A percentile compares a stretch with the other conserved stretches of the same genome.
These are phyloP conservation scores for Idaea biselata DNA, from an alignment of 2,888 invertebrate species.

Conservation along the genomic window DNA sequence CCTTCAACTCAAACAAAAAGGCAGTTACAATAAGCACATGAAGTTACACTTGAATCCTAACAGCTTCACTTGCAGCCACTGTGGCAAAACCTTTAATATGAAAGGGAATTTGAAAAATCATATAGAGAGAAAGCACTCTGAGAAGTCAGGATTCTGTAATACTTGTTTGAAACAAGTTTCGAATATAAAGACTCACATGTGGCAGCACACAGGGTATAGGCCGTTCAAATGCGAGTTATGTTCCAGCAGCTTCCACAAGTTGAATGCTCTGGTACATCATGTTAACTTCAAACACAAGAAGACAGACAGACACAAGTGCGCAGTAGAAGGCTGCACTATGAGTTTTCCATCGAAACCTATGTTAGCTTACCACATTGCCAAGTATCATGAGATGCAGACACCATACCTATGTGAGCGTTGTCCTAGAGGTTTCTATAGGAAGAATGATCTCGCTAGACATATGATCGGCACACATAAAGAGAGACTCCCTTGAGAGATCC, in stretches of 20 bases:
- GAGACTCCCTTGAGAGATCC: constrained; percentile 32
- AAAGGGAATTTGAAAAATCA: constrained; percentile 78
- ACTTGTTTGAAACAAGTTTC: constrained; percentile 75
- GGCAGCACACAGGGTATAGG: constrained; percentile 76
- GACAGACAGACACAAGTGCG: constrained; percentile 57
- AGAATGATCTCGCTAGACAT: constrained; percentile 66
- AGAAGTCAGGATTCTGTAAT: constrained; percentile 75
- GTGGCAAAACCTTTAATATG: constrained; percentile 61
- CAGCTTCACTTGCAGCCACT: constrained; percentile 61
- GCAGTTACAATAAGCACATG: constrained; percentile 75
- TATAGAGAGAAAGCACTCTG: constrained; percentile 74
- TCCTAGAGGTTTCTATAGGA: constrained; percentile 65
- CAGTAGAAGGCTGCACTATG: constrained; percentile 48
- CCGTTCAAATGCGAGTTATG: constrained; percentile 66
- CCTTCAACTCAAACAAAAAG: constrained; percentile 69
- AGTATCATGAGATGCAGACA: constrained; percentile 55
- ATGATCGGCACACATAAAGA: constrained; percentile 64
- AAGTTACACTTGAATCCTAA: constrained; percentile 53
- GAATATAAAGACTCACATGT: constrained; percentile 77
- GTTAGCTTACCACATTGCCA: constrained; percentile 61
- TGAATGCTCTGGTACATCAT: constrained; percentile 59
- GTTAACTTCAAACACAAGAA: constrained; percentile 62
- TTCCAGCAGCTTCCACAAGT: constrained; percentile 55
- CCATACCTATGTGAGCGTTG: constrained; percentile 64
- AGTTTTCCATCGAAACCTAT: constrained; percentile 61